Base-by-base conservation (phyloP, 2,113 vertebrate genomes). In the Anhinga anhinga region DNA sequence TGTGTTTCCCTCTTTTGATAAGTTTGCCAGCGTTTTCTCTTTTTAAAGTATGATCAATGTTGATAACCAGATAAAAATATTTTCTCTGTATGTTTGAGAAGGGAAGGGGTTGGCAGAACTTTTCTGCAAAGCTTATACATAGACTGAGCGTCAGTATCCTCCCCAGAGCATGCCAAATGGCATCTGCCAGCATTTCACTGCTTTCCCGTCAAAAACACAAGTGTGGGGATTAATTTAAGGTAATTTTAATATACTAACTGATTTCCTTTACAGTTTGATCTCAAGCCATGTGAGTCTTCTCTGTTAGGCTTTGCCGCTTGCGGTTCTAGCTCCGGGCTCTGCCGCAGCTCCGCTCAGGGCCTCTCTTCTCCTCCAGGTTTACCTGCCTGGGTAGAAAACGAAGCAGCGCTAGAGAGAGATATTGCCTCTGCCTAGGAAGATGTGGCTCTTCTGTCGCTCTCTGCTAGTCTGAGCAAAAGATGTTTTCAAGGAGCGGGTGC, bases 381-480 rank as follows among this genome's bases (percentile, higher is more conserved):
- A 6, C 71, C 49, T 38, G 19, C 18, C 63, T 18, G 26, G 61
- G 21, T 27, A 10, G 29, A 6, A 32, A 8, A 8, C 0, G 2
- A 29, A 67, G 66, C 42, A 13, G 92, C 7, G 2, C 27, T 16
- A 5, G 30, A 8, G 42, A 63, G 49, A 25, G 56, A 16, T n/a
- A 16, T n/a, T 16, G 4, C 23, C 58, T 36, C 13, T 49, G 78
- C 40, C 9, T 15, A 11, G 52, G 38, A 26, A 20, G 77, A 38
- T 5, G 22, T 44, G 61, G 55, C 6, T 65, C 32, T 18, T 27
- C n/a, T 40, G 44, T 40, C 0, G 0, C 29, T 56, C 70, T 34
- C 59, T 30, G 3, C 8, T 21, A 14, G 27, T 12, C 63, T 32
- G 49, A 85, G 79, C 65, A 78, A 34, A 53, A 42, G 69, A 8